phyloP scores from a whole-genome alignment of 2,888 invertebrate species.

The Branchellion lobata region DNA sequence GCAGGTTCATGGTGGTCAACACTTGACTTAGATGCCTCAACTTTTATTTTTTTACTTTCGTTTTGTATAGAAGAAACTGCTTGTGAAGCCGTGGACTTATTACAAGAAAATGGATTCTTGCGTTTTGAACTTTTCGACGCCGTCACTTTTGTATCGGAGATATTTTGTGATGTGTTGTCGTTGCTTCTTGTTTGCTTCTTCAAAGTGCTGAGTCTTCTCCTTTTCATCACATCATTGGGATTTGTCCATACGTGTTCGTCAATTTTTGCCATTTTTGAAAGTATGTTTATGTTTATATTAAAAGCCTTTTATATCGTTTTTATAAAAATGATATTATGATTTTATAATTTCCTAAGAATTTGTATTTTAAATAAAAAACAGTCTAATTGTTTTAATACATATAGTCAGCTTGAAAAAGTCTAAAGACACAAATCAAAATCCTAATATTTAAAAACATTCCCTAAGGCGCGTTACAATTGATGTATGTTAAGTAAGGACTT shows the following conservation, averaged over 20 bases:
- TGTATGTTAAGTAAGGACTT: too few relatives aligned
- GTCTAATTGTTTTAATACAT: too few relatives aligned
- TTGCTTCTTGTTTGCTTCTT: background rate
- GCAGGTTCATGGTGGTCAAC: background rate
- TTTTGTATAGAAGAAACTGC: background rate
- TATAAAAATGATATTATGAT: too few relatives aligned
- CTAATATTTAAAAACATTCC: too few relatives aligned
- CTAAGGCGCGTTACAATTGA: too few relatives aligned
- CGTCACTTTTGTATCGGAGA: background rate
- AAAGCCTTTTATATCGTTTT: too few relatives aligned
- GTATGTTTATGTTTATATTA: too few relatives aligned
- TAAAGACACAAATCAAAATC: too few relatives aligned
- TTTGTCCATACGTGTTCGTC: background rate
- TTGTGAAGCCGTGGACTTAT: background rate
- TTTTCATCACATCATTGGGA: background rate
- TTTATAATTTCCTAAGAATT: too few relatives aligned
- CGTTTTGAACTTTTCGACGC: background rate
- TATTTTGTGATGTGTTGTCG: background rate
- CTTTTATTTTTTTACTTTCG: background rate
- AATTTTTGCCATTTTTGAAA: background rate
- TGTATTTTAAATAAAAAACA: too few relatives aligned
- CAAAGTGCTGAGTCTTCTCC: background rate
- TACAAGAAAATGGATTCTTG: constrained; percentile 14
- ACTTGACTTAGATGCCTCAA: background rate
- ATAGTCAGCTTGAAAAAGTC: too few relatives aligned